Evolutionary conservation across 2,113 vertebrate genomes (phyloP).

Genomic region (Mormyrus lacerda): DNA sequence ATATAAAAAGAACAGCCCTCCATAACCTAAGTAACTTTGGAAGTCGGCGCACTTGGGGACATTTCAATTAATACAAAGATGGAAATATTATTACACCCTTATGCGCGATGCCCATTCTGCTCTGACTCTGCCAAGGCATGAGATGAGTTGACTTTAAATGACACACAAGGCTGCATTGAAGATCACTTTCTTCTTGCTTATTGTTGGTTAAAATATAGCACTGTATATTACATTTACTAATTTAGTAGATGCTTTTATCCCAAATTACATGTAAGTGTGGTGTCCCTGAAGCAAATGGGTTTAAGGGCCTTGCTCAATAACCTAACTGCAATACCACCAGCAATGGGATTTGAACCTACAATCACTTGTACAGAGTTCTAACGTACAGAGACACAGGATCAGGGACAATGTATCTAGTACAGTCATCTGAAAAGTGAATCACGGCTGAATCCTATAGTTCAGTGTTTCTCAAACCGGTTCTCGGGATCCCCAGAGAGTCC

Average conservation of each 20-base stretch:
- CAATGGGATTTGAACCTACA: neutral
- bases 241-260: neutral
- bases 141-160: conserved; percentile 9
- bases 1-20: neutral
- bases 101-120: neutral
- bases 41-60: neutral
- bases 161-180: neutral
- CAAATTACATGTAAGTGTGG: neutral
- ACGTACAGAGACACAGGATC: neutral
- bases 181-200: neutral
- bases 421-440: neutral
- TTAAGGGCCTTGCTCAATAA: neutral
- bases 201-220: neutral
- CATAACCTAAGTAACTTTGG: neutral
- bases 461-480: neutral
- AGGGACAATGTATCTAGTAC: neutral
- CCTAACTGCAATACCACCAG: neutral
- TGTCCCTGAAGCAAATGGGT: neutral
- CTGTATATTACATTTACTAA: neutral
- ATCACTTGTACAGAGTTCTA: neutral
- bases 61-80: neutral
- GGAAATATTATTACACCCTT: neutral
- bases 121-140: neutral
- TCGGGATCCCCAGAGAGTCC: neutral
- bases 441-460: neutral